phyloP scores from a whole-genome alignment of 2,113 vertebrate species.

The Cololabis saira region DNA sequence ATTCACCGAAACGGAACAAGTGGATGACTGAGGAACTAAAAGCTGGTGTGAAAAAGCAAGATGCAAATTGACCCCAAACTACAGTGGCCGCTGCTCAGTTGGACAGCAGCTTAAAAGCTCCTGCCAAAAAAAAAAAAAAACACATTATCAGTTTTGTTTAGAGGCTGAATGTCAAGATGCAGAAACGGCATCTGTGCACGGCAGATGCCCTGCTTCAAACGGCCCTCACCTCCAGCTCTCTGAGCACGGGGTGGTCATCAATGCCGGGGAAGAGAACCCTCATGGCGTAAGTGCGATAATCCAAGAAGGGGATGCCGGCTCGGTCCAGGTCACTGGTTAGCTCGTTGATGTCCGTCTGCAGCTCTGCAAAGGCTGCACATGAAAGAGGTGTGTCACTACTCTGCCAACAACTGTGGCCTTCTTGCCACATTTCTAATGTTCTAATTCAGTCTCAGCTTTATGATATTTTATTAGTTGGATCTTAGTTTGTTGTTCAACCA shows the following conservation, averaged over 20 bases:
- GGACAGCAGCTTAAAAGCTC: constrained; percentile 44
- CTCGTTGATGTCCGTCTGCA: constrained; percentile 98
- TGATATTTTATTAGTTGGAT: too few species aligned
- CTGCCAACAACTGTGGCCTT: not conserved
- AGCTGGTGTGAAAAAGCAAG: not conserved
- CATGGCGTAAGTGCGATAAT: constrained; percentile 98
- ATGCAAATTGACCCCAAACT: constrained; percentile 35
- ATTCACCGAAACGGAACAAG: not conserved
- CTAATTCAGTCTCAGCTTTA: too few species aligned
- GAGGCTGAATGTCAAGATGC: constrained; percentile 45
- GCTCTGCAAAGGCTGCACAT: constrained; percentile 91
- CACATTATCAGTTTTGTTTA: constrained; percentile 33
- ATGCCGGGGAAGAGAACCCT: constrained; percentile 97
- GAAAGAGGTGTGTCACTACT: constrained; percentile 8
- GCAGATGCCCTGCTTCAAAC: constrained; percentile 3
- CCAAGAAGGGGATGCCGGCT: constrained; percentile 94
- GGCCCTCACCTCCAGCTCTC: constrained; percentile 92
- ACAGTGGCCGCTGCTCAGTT: constrained; percentile 8
- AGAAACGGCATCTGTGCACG: constrained; percentile 23
- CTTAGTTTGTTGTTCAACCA: too few species aligned
- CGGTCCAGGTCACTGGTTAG: constrained; percentile 96
- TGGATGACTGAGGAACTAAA: not conserved
- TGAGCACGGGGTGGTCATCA: constrained; percentile 95
- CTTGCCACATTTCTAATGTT: not conserved
- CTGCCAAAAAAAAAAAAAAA: constrained; percentile 10